Conservation (phyloP, 2,113 vertebrate genomes). For the Micronycteris hirsuta region DNA sequence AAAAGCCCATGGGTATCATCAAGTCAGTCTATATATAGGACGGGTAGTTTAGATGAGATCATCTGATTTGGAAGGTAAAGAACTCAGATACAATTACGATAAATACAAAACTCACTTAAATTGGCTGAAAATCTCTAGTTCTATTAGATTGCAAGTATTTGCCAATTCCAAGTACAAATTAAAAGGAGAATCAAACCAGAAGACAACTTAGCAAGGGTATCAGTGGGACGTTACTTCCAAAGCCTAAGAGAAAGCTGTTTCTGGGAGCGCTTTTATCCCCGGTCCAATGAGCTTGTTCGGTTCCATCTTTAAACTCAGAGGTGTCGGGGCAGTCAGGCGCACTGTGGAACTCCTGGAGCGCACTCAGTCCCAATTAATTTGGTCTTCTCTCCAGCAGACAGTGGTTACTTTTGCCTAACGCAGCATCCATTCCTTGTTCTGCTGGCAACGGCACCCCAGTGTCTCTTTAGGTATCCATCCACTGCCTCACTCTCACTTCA, state of each 20-base stretch:
- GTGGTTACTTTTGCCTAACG: background rate
- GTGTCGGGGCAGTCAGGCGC: background rate
- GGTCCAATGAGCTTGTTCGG: background rate
- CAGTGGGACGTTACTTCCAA: background rate
- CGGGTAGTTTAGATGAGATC: background rate
- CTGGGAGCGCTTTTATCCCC: background rate
- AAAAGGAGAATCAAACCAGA: background rate
- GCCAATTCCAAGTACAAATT: background rate
- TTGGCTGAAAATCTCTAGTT: background rate
- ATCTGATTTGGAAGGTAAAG: background rate
- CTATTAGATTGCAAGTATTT: background rate
- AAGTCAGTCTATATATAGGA: background rate
- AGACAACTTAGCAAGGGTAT: background rate
- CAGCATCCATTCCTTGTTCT: background rate
- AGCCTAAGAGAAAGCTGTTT: background rate
- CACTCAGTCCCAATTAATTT: background rate
- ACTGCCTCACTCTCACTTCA: background rate
- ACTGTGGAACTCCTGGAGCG: background rate
- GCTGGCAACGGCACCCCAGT: background rate
- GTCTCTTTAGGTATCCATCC: background rate
- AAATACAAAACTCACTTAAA: background rate
- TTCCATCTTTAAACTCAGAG: conserved; percentile 3
- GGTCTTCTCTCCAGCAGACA: background rate
- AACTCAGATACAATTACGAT: background rate
- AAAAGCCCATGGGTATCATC: background rate